These are phyloP conservation scores for Horisme vitalbata DNA, from an alignment of 2,888 invertebrate species.

Conservation along the genomic window DNA sequence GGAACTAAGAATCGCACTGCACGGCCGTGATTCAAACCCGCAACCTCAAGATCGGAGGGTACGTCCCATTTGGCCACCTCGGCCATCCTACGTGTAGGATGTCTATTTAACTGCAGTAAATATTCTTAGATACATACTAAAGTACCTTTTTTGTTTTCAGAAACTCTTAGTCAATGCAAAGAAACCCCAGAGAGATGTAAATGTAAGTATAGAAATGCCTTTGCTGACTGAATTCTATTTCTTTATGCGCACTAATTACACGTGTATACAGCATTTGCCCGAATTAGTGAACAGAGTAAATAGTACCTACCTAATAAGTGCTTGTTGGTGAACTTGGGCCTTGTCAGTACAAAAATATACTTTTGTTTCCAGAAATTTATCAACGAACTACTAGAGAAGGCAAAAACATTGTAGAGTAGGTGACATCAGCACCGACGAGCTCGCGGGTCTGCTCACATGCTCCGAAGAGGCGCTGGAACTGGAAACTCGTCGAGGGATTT, in stretches of 20 bases:
- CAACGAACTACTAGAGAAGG: conserved; percentile 93
- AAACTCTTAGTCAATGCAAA: conserved; percentile 91
- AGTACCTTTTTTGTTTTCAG: conserved; percentile 74
- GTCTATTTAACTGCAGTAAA: not conserved
- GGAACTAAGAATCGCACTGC: too few relatives aligned
- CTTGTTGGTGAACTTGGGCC: too few relatives aligned
- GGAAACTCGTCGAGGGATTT: too few relatives aligned
- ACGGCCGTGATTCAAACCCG: too few relatives aligned
- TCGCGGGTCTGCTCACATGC: too few relatives aligned
- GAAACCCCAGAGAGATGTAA: conserved; percentile 93
- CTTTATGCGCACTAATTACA: not conserved
- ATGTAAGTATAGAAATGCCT: too few relatives aligned
- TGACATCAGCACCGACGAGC: conserved; percentile 1
- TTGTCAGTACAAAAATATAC: not conserved
- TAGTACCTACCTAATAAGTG: not conserved
- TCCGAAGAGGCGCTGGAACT: too few relatives aligned
- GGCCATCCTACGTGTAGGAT: too few relatives aligned
- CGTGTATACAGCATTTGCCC: not conserved
- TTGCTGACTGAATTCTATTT: conserved; percentile 9
- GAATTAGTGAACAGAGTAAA: not conserved
- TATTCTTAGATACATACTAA: not conserved
- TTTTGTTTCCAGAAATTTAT: conserved; percentile 89
- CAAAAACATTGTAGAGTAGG: conserved; percentile 89
- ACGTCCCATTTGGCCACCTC: too few relatives aligned
- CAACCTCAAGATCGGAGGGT: too few relatives aligned